Base-by-base conservation (phyloP, 2,888 invertebrate genomes). In the Coecobrya sp. region DNA sequence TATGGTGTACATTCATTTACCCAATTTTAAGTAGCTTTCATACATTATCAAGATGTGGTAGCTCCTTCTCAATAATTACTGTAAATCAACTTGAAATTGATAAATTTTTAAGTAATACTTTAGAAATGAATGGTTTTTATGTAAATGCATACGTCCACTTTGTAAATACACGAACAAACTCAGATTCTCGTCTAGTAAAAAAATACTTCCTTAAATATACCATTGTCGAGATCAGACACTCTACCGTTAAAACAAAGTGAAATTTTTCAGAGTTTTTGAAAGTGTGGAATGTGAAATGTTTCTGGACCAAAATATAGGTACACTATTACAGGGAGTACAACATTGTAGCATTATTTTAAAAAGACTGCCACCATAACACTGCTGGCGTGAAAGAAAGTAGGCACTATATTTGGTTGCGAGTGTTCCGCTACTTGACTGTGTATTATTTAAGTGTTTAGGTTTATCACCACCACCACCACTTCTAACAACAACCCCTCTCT, bases 381-480 rank as follows among this genome's bases (percentile, higher is more conserved):
- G 62, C 16, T 65, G 62, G 27, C 36, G 79, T 79, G 87, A 76
- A 62, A 52, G 87, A 76, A 62, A 52, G 87, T 25, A 65, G 76
- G n/a, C 16, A 36, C 49, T 11, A 76, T 45, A 59, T 65, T 79
- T 65, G 19, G 16, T 68, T 81, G 68, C 16, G 59, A 36, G 86
- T 73, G 73, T 52, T 42, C n/a, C 65, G 27, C 49, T 22, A 70
- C 52, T 52, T n/a, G 65, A 62, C 45, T 73, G 73, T 92, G 82
- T 91, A 82, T 81, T 86, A 87, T 73, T 85, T 88, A 89, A 92
- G 88, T 89, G 89, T 89, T 89, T 89, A 81, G 79, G 88, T 92
- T 92, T 92, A 92, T 92, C 89, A 85, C 85, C 92, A 89, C 92
- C 92, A 84, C 89, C 92, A 92, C 88, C 92, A 92, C 88, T 62